Evolutionary conservation across 2,888 invertebrate genomes (phyloP).

Genomic region (Dromius quadrimaculatus): DNA sequence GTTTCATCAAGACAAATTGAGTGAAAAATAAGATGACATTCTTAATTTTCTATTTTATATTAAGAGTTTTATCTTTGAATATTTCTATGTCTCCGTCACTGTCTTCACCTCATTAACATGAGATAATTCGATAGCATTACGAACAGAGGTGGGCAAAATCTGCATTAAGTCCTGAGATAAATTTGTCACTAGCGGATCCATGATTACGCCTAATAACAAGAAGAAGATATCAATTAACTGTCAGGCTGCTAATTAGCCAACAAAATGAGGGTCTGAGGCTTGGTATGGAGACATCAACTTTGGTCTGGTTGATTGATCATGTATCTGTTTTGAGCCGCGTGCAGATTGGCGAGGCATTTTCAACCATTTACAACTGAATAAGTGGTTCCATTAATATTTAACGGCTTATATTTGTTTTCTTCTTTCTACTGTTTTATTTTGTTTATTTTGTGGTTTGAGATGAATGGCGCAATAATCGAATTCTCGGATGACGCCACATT

Average conservation of each 20-base stretch:
- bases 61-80: neutral
- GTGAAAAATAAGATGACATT: no score
- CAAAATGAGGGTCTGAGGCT: slow-evolving; percentile 37
- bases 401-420: slow-evolving; percentile 23
- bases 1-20: no score
- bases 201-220: slow-evolving; percentile 50
- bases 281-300: slow-evolving; percentile 28
- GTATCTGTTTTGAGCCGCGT: slow-evolving; percentile 25
- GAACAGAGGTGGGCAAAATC: slow-evolving; percentile 26
- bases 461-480: no score
- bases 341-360: slow-evolving; percentile 48
- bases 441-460: neutral
- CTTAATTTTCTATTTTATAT: no score
- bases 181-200: slow-evolving; percentile 49
- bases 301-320: slow-evolving; percentile 29
- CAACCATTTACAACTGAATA: slow-evolving; percentile 44
- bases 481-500: no score
- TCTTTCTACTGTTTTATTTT: slow-evolving; percentile 10
- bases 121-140: slow-evolving; percentile 44
- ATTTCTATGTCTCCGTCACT: neutral
- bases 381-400: slow-evolving; percentile 51
- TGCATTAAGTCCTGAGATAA: slow-evolving; percentile 39
- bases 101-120: slow-evolving; percentile 37
- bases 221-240: slow-evolving; percentile 53
- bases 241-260: slow-evolving; percentile 49